A percentile compares a stretch with the other conserved stretches of the same genome.
Evolutionary conservation across 2,888 invertebrate species (phyloP).

Genomic region (Drosophila demipolita): DNA sequence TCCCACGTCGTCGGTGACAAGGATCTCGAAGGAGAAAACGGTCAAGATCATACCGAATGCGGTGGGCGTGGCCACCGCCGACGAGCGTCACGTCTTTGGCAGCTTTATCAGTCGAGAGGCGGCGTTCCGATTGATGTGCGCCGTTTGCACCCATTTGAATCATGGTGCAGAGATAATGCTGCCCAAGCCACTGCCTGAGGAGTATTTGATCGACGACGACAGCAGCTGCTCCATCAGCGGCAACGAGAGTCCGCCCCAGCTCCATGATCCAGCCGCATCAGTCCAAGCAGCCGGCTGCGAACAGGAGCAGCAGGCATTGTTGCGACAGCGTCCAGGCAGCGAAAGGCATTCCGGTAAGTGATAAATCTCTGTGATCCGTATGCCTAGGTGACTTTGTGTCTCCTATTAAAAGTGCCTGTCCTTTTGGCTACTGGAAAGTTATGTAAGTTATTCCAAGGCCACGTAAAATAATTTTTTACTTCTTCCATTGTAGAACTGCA

Average conservation of each 20-base stretch:
- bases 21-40: conserved; percentile 96
- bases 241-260: conserved; percentile 85
- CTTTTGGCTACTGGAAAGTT: background rate
- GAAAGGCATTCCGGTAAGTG: conserved; percentile 71
- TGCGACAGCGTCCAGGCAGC: conserved; percentile 40
- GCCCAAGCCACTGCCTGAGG: conserved; percentile 77
- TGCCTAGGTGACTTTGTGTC: too few species aligned
- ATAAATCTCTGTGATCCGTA: background rate
- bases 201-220: conserved; percentile 86
- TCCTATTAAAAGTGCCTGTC: background rate
- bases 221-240: conserved; percentile 87
- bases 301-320: conserved; percentile 34
- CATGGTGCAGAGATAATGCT: conserved; percentile 80
- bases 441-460: background rate
- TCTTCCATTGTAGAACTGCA: conserved; percentile 48
- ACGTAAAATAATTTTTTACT: background rate
- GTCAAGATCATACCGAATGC: conserved; percentile 98
- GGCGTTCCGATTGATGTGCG: conserved; percentile 94
- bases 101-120: conserved; percentile 95
- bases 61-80: conserved; percentile 92
- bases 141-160: conserved; percentile 90
- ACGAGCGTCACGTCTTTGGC: conserved; percentile 95
- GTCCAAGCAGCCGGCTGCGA: conserved; percentile 37
- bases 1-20: conserved; percentile 93
- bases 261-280: conserved; percentile 51